phyloP scores from a whole-genome alignment of 2,888 invertebrate genomes.

The Penaeus monodon region DNA sequence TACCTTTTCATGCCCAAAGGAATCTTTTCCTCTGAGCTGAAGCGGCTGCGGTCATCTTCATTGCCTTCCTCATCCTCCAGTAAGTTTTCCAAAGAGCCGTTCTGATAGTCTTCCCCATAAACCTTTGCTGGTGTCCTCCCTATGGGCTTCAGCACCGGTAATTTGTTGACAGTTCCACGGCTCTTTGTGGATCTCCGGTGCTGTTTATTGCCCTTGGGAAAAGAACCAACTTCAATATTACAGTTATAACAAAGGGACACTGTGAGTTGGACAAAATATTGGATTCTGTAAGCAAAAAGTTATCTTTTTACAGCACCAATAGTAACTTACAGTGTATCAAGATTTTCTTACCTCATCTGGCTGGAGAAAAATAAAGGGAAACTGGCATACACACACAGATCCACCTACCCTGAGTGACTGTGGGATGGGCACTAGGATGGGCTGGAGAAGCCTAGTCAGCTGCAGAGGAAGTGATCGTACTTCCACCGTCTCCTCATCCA shows the following conservation, averaged over 20 bases:
- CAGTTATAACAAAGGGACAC: too few species aligned
- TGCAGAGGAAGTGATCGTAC: constrained; percentile 62
- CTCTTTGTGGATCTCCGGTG: not conserved
- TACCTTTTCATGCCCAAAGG: constrained; percentile 43
- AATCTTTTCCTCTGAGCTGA: constrained; percentile 26
- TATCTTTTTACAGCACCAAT: too few species aligned
- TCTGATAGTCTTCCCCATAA: not conserved
- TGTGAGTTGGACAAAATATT: too few species aligned
- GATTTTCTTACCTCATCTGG: too few species aligned
- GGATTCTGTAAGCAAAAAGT: too few species aligned
- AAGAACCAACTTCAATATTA: not conserved
- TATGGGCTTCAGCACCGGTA: constrained; percentile 40
- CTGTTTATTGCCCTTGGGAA: not conserved
- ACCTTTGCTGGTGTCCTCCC: constrained; percentile 21
- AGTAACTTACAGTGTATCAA: too few species aligned
- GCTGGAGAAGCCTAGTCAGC: constrained; percentile 61
- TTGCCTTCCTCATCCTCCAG: constrained; percentile 10
- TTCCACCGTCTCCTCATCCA: constrained; percentile 64
- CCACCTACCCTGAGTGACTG: constrained; percentile 49
- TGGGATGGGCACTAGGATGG: constrained; percentile 62
- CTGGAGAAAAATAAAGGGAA: too few species aligned
- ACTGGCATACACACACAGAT: too few species aligned
- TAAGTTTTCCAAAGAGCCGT: constrained; percentile 4
- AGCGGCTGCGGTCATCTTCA: constrained; percentile 1
- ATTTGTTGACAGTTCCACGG: constrained; percentile 24